Conservation (phyloP, 2,888 invertebrate genomes). For the Tiliacea aurago region DNA sequence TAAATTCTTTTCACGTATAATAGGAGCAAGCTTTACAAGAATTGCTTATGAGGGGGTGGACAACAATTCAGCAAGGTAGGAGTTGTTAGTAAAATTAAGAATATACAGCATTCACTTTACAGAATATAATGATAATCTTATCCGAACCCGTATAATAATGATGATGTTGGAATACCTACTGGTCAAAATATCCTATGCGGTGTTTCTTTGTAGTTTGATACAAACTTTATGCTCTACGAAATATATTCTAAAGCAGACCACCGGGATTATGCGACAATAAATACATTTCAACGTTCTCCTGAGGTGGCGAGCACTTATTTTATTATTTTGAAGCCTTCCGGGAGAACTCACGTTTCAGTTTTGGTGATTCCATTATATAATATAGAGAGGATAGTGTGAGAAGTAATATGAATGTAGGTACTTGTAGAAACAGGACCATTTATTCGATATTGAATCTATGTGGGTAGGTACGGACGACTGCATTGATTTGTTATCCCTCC, state of each 20-base stretch:
- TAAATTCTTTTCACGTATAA: conserved; percentile 33
- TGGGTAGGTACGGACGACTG: background rate
- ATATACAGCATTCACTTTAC: background rate
- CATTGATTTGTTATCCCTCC: conserved; percentile 22
- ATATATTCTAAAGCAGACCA: conserved; percentile 34
- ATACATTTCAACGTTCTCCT: conserved; percentile 46
- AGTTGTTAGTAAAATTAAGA: background rate
- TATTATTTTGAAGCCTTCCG: conserved; percentile 38
- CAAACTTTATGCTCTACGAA: conserved; percentile 24
- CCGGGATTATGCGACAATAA: conserved; percentile 26
- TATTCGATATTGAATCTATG: conserved; percentile 20
- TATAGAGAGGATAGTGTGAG: conserved; percentile 7
- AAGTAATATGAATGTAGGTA: conserved; percentile 24
- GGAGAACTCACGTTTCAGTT: conserved; percentile 28
- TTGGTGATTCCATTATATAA: conserved; percentile 22
- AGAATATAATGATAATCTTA: background rate
- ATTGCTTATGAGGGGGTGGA: conserved; percentile 4
- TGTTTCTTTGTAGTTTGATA: background rate
- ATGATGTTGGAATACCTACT: conserved; percentile 1
- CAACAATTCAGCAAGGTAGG: background rate
- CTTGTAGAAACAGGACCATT: conserved; percentile 10
- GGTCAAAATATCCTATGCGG: background rate
- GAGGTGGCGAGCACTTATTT: conserved; percentile 50
- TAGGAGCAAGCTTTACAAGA: conserved; percentile 3
- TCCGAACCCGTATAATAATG: background rate